Conservation (phyloP, 2,797 vertebrate species). For the Morelia viridis region DNA sequence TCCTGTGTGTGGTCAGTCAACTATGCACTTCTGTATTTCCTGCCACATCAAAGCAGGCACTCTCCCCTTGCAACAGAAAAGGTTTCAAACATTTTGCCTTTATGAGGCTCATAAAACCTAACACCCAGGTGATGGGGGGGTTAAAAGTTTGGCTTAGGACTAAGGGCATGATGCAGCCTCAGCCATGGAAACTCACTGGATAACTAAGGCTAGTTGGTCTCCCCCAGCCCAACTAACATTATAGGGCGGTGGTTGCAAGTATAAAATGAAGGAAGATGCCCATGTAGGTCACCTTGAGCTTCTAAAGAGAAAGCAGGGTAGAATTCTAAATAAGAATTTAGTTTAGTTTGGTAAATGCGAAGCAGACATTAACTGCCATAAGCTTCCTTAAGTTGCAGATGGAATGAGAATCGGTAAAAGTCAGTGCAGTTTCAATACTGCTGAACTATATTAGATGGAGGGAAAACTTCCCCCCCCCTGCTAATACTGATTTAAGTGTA, state of each 20-base stretch:
- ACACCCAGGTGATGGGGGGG: background rate
- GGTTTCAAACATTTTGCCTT: background rate
- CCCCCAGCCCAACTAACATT: background rate
- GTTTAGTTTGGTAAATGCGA: background rate
- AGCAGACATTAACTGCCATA: background rate
- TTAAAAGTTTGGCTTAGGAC: background rate
- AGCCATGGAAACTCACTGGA: background rate
- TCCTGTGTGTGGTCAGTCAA: background rate
- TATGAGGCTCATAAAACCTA: background rate
- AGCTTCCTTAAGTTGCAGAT: background rate
- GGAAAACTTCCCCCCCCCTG: background rate
- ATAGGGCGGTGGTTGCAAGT: background rate
- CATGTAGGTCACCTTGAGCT: background rate
- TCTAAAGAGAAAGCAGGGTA: background rate
- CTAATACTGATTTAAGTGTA: background rate
- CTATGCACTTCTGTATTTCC: background rate
- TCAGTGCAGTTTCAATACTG: background rate
- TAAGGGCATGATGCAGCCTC: background rate
- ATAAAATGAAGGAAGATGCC: background rate
- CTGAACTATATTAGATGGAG: background rate
- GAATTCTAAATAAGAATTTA: background rate
- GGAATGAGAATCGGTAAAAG: background rate
- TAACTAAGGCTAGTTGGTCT: background rate
- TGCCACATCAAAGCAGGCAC: background rate
- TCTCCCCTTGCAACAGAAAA: background rate